Evolutionary conservation across 2,888 invertebrate genomes (phyloP), one percentile per base, ranked within the genome.

Genomic region (Hypselothyrea guttata): DNA sequence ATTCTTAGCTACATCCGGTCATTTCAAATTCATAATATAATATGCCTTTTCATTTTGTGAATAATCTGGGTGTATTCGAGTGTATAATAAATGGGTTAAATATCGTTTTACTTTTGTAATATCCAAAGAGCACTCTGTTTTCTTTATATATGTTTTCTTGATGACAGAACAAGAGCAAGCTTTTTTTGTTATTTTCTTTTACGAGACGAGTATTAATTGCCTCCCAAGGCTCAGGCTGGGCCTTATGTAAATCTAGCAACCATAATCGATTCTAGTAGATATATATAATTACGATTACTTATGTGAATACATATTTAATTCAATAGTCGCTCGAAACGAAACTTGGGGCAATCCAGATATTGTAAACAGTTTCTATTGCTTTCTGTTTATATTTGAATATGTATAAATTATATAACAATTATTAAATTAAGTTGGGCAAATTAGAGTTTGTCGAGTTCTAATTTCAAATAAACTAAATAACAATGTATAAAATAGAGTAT

Each of bases 161-260:
- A 7, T 22, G 15, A 34, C 16, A 42, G 40, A 33, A 28, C 38
- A 33, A 33, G 22, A 33, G 18, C 55, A 65, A 53, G 69, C 59
- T 38, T 46, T 53, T 48, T 42, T 31, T 41, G 30, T 55, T 46
- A 41, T 30, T 28, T 52, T 33, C 47, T 61, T 53, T 51, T 48
- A 59, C 44, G 53, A 59, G 44, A 49, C 71, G 69, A 69, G 69
- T 69, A 71, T 65, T 64, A 37, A 42, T 55, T 60, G 33, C 65
- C 52, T 56, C 40, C 60, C 34, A 22, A 56, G 55, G 66, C 71
- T 56, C 53, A 60, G 71, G 71, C 69, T 60, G 60, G 55, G 69
- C 69, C 69, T 38, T 46, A 59, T 22, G 22, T 22, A 2, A 22
- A 22, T 57, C 44, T 53, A 55, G 31, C 11, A 38, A n/a, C 27